Evolutionary conservation across 2,888 invertebrate genomes (phyloP).

Genomic region (Flexamia atlantica): DNA sequence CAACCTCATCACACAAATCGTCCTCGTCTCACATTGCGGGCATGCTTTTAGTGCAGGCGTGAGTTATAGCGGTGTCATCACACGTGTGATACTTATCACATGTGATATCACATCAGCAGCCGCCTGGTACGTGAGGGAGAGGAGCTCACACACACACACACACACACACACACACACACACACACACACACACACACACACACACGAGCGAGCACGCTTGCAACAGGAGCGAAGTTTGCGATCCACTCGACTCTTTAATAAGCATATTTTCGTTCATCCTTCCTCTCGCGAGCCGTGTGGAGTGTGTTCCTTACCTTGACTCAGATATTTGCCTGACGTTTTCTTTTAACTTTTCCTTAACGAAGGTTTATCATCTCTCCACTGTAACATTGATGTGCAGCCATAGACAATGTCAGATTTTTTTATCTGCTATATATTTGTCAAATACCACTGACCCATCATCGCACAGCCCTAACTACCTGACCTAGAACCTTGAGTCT

Average conservation of each 20-base stretch:
- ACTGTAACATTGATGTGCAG: too few species aligned
- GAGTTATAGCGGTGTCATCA: slow-evolving; percentile 7
- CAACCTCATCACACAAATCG: neutral
- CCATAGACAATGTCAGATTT: too few species aligned
- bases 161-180: neutral
- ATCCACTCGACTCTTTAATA: neutral
- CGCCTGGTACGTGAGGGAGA: slow-evolving; percentile 17
- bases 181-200: slow-evolving; percentile 1
- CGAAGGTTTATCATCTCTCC: too few species aligned
- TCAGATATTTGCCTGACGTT: too few species aligned
- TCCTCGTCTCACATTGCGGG: neutral
- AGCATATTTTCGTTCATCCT: too few species aligned
- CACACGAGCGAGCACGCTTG: neutral
- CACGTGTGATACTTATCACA: slow-evolving; percentile 1
- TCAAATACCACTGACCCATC: too few species aligned
- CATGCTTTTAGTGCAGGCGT: neutral
- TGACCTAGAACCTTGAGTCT: too few species aligned
- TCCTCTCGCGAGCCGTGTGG: too few species aligned
- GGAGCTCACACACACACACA: slow-evolving; percentile 5
- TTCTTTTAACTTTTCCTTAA: too few species aligned
- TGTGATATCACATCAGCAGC: slow-evolving; percentile 28
- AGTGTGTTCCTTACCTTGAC: too few species aligned
- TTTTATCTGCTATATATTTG: too few species aligned
- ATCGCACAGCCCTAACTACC: too few species aligned
- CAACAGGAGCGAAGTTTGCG: neutral